Evolutionary conservation across 2,113 vertebrate genomes (phyloP).

Genomic region (Canis aureus): DNA sequence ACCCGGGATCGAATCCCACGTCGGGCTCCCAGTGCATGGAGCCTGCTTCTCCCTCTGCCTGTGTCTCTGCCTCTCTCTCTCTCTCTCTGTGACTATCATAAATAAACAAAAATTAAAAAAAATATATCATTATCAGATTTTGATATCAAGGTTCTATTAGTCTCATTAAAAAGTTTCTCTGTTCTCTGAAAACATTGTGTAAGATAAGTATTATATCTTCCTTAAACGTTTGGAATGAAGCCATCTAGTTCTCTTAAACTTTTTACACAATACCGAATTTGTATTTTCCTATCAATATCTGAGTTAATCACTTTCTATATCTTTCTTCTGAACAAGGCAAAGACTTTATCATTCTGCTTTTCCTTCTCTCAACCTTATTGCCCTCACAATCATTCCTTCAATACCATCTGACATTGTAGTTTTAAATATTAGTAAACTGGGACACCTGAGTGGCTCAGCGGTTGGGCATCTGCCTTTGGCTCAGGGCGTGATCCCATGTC

Average conservation of each 20-base stretch:
- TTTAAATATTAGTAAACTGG: not conserved
- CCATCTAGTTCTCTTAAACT: not conserved
- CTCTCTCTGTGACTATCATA: too few relatives aligned
- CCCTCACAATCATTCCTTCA: not conserved
- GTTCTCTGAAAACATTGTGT: not conserved
- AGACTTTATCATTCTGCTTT: not conserved
- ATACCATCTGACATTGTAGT: not conserved
- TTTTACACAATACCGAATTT: conserved; percentile 10
- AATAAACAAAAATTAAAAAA: too few relatives aligned
- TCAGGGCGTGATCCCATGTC: too few relatives aligned
- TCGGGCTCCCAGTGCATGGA: too few relatives aligned
- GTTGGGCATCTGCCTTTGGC: too few relatives aligned
- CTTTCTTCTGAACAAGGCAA: not conserved
- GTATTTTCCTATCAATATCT: not conserved
- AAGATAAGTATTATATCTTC: not conserved
- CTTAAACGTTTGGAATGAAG: conserved; percentile 32
- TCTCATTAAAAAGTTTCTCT: conserved; percentile 4
- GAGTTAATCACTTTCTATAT: not conserved
- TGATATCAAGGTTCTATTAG: not conserved
- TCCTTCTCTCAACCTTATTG: not conserved
- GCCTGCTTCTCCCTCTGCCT: too few relatives aligned
- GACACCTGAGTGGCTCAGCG: too few relatives aligned
- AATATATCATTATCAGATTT: not conserved
- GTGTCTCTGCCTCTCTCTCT: too few relatives aligned
- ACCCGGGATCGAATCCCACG: too few relatives aligned